Evolutionary conservation across 2,797 vertebrate species (phyloP).

Genomic region (Gallinago solitaria): DNA sequence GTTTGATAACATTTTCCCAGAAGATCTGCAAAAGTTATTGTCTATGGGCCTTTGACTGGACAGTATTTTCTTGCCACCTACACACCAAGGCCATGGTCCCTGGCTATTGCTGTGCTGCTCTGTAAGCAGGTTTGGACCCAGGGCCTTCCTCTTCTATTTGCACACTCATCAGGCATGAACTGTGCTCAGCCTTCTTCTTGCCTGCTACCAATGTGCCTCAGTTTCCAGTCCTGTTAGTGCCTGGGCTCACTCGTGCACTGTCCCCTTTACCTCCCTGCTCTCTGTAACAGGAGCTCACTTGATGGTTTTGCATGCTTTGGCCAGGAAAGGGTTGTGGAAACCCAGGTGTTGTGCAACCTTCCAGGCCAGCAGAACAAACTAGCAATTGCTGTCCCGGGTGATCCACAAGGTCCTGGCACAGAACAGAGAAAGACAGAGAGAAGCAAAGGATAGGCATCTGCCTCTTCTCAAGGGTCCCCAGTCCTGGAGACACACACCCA

Average conservation of each 20-base stretch:
- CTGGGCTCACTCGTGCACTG: not conserved
- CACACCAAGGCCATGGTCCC: not conserved
- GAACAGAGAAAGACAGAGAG: not conserved
- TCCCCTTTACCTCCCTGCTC: not conserved
- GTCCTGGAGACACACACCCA: not conserved
- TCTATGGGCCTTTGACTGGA: not conserved
- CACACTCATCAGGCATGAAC: not conserved
- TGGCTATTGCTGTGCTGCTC: not conserved
- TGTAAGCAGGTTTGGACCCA: not conserved
- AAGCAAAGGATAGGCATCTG: not conserved
- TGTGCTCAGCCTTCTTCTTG: not conserved
- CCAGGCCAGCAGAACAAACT: not conserved
- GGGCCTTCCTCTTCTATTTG: not conserved
- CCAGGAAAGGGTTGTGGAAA: not conserved
- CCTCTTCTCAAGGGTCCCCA: not conserved
- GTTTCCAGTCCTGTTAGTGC: rapidly evolving
- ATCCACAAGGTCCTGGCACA: not conserved
- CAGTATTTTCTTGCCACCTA: not conserved
- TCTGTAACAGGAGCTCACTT: rapidly evolving
- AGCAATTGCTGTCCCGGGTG: not conserved
- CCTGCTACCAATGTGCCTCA: not conserved
- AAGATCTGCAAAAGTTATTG: not conserved
- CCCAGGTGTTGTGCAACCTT: not conserved
- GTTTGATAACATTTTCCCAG: not conserved
- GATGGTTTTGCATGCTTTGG: not conserved